Evolutionary conservation across 1,140 invertebrate genomes (phyloP), one percentile per base, ranked within the genome.

Genomic region (Papilio aristodemus): DNA sequence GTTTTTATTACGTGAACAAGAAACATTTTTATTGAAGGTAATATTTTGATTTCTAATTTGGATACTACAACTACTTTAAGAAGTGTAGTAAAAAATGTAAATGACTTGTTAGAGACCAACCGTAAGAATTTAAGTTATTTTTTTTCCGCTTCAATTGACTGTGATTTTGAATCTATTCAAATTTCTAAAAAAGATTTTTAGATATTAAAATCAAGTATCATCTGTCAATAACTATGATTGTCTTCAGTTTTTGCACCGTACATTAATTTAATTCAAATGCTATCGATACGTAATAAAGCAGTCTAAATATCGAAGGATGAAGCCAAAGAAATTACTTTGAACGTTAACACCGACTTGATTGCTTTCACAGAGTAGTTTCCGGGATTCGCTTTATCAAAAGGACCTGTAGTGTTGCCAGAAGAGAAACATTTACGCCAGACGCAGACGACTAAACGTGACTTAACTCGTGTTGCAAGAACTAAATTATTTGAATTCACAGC

Each of bases 271-370:
- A n/a, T n/a, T n/a, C n/a, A n/a, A n/a, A n/a, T 50, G 25, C 19
- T 59, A 73, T 68, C 38, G 25, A 37, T 72, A 80, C 70, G 75
- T 79, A 81, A 80, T 78, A 58, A 38, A 70, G 58, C 22, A 68
- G 70, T 70, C 67, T 72, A 62, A 68, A 69, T 50, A 43, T 25
- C 27, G 43, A 13, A 32, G 71, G 68, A 78, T 32, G 80, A 82
- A 85, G 79, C 78, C 79, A 79, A 81, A 84, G 82, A 83, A 85
- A 83, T 85, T 87, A 87, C 79, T 80, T 80, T 78, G 76, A 82
- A 80, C 79, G 79, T 83, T 83, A 87, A 81, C 80, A 80, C 77
- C 74, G 74, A 77, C 78, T 84, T 84, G 84, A 85, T 84, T 83
- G 85, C 84, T 85, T 85, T 81, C 77, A 77, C 70, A 87, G 76